A percentile compares a stretch with the other conserved stretches of the same genome.
Evolutionary conservation across 2,888 invertebrate genomes (phyloP).

Genomic region (Heliconius ethilla): DNA sequence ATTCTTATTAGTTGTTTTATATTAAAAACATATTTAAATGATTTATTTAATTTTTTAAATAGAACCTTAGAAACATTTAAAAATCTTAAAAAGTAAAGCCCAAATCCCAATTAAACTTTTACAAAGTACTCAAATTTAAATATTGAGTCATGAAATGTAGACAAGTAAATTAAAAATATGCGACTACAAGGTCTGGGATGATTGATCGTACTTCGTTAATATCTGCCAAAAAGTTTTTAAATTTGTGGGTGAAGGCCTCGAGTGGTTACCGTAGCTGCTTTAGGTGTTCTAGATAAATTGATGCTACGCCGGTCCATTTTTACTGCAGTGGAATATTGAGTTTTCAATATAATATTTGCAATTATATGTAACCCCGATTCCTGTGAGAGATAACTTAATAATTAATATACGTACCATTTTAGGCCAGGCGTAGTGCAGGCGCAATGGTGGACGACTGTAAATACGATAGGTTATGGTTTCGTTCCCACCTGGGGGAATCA

Average conservation of each 20-base stretch:
- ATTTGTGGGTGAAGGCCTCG: constrained; percentile 44
- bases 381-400: background rate
- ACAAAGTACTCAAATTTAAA: constrained; percentile 13
- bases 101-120: constrained; percentile 9
- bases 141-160: constrained; percentile 26
- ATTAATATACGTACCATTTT: background rate
- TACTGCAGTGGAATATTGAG: constrained; percentile 33
- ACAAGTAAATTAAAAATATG: constrained; percentile 26
- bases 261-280: constrained; percentile 35
- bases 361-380: background rate
- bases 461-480: no score
- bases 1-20: no score
- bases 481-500: no score
- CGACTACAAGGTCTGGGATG: constrained; percentile 33
- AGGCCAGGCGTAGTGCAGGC: no score
- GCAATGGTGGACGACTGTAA: no score
- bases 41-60: no score
- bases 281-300: constrained; percentile 40
- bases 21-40: no score
- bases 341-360: constrained; percentile 22
- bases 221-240: constrained; percentile 44
- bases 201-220: constrained; percentile 43
- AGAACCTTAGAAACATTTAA: background rate
- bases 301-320: constrained; percentile 34
- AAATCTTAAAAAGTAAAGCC: background rate